A percentile compares a stretch with the other conserved stretches of the same genome.
Evolutionary conservation across 2,888 invertebrate genomes (phyloP).

Genomic region (Busseola fusca): DNA sequence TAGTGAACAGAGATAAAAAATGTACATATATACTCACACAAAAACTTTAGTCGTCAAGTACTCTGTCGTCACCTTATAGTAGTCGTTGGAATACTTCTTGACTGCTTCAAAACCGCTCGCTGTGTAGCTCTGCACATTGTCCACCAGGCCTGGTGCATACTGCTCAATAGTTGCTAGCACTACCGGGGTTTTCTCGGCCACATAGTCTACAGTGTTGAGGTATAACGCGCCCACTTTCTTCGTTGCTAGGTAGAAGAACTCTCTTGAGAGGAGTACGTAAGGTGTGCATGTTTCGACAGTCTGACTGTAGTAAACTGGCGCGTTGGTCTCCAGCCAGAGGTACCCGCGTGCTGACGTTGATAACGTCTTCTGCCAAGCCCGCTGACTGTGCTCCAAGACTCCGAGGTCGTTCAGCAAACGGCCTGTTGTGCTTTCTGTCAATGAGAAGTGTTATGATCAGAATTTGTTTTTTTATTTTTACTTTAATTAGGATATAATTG

Average conservation of each 20-base stretch:
- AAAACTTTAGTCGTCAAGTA: slow-evolving; percentile 93
- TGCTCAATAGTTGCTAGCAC: slow-evolving; percentile 89
- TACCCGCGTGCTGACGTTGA: slow-evolving; percentile 90
- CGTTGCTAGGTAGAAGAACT: slow-evolving; percentile 87
- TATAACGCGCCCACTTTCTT: slow-evolving; percentile 87
- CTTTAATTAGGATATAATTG: not conserved
- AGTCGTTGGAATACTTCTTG: slow-evolving; percentile 85
- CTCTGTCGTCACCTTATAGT: slow-evolving; percentile 86
- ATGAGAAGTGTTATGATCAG: slow-evolving; percentile 18
- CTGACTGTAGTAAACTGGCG: slow-evolving; percentile 91
- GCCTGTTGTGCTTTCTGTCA: slow-evolving; percentile 90
- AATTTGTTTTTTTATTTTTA: not conserved
- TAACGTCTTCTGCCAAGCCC: slow-evolving; percentile 90
- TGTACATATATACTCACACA: slow-evolving; percentile 90
- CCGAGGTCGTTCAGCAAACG: slow-evolving; percentile 91
- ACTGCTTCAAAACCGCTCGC: slow-evolving; percentile 80
- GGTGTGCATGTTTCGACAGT: slow-evolving; percentile 89
- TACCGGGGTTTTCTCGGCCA: slow-evolving; percentile 85
- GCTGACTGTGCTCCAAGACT: slow-evolving; percentile 90
- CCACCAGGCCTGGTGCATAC: slow-evolving; percentile 92
- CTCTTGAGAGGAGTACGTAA: slow-evolving; percentile 89
- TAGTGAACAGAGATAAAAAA: too few species aligned
- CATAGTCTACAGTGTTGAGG: slow-evolving; percentile 84
- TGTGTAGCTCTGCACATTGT: slow-evolving; percentile 88
- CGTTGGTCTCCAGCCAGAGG: slow-evolving; percentile 91